Percentiles rank a stretch among this genome's conserved stretches.
Evolutionary conservation across 2,113 vertebrate genomes (phyloP).

Genomic region (Propithecus coquereli): DNA sequence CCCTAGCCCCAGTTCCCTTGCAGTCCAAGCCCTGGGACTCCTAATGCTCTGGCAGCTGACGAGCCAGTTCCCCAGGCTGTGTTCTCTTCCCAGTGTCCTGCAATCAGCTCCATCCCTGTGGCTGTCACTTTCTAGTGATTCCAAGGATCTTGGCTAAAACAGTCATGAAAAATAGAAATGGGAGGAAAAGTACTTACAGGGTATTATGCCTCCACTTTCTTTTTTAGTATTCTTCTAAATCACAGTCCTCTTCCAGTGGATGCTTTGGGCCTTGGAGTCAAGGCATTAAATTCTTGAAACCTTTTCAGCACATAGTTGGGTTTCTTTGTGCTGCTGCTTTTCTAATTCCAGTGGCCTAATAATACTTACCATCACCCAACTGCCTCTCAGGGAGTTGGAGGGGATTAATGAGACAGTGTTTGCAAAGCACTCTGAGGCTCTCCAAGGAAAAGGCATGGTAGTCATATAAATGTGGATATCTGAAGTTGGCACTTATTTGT

Average conservation of each 20-base stretch:
- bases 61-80: neutral
- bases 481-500: constrained; percentile 57
- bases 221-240: constrained; percentile 19
- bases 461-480: constrained; percentile 44
- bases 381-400: constrained; percentile 21
- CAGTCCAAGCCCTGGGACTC: neutral
- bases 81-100: neutral
- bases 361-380: constrained; percentile 5
- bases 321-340: constrained; percentile 53
- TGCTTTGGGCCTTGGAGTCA: neutral
- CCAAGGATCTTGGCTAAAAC: neutral
- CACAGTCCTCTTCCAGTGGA: neutral
- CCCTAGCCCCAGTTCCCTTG: neutral
- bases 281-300: neutral
- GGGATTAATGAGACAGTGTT: constrained; percentile 62
- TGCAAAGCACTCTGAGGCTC: constrained; percentile 9
- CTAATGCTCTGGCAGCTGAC: neutral
- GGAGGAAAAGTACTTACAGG: neutral
- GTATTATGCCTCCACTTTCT: neutral
- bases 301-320: neutral
- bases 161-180: constrained; percentile 2
- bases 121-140: neutral
- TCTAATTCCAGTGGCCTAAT: neutral
- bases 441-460: constrained; percentile 8
- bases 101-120: neutral